Conservation (phyloP, 2,888 invertebrate species). For the Muschampia staudingeri region DNA sequence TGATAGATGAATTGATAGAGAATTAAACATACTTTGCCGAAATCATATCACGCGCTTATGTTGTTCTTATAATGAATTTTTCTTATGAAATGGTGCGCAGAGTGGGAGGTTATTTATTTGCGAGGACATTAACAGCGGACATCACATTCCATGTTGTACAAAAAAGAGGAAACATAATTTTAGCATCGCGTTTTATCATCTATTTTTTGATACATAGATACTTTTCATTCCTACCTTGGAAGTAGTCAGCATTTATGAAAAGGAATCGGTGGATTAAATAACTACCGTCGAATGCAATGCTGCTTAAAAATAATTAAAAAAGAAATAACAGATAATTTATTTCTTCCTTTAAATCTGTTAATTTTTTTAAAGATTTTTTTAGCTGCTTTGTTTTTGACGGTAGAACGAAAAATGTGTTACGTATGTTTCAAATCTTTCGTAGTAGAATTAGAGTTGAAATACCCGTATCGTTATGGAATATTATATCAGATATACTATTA, state of each 20-base stretch:
- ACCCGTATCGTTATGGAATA: slow-evolving; percentile 40
- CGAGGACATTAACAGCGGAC: slow-evolving; percentile 74
- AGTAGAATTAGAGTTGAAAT: slow-evolving; percentile 36
- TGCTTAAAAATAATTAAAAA: not conserved
- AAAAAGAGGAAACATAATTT: slow-evolving; percentile 59
- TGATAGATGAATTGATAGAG: slow-evolving; percentile 60
- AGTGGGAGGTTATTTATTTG: slow-evolving; percentile 71
- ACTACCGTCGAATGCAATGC: slow-evolving; percentile 39
- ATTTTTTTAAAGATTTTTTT: not conserved
- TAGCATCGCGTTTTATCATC: slow-evolving; percentile 49
- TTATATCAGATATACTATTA: slow-evolving; percentile 45
- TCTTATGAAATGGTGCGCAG: slow-evolving; percentile 80
- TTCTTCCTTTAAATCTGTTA: not conserved
- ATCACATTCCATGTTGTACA: slow-evolving; percentile 90
- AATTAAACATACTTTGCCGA: slow-evolving; percentile 65
- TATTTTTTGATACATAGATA: slow-evolving; percentile 48
- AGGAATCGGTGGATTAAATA: slow-evolving; percentile 31
- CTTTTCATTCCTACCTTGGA: slow-evolving; percentile 68
- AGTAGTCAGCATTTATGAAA: slow-evolving; percentile 75
- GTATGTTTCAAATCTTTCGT: slow-evolving; percentile 47
- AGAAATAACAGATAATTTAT: not conserved
- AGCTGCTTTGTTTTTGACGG: slow-evolving; percentile 41
- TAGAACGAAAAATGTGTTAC: slow-evolving; percentile 41
- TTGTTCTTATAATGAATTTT: slow-evolving; percentile 56
- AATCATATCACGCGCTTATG: slow-evolving; percentile 59